Evolutionary conservation across 2,888 invertebrate species (phyloP), one percentile per base, ranked within the genome.

Genomic region (Trichopoda pennipes): DNA sequence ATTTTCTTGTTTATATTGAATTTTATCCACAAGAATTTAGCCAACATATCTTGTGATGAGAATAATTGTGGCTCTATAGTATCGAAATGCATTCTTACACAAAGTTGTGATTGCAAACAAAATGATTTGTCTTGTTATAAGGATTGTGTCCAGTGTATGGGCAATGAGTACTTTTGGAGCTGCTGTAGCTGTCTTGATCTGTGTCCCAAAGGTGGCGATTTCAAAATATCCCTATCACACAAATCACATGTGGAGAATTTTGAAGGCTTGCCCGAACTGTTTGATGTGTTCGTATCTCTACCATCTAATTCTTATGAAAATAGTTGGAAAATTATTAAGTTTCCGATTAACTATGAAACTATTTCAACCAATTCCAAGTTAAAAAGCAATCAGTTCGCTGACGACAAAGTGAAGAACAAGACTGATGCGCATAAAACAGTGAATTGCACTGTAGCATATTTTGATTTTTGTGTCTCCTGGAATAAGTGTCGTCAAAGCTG

Each of bases 171-270:
- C 63, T 98, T 97, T 91, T 95, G 94, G 84, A 98, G 98, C 91
- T 99, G 99, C 92, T 99, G 99, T 90, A 97, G 97, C 70, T 99
- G 98, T 92, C 97, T 99, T 86, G 98, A 97, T 88, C 94, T 98
- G 92, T 98, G 98, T 89, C 97, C 97, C 0, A 95, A 96, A 17
- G 95, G 95, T 3, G 96, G 94, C 86, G 95, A 96, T 1, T 93
- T 94, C 81, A 95, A 94, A 73, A 95, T 94, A 68, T 94, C 94
- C n/a, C 90, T 96, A 80, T 95, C 94, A 55, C 93, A 93, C 86
- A 95, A 96, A 88, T 97, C 97, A 17, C 95, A 97, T 86, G 96
- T 98, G 1, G 97, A 97, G 89, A 96, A 96, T 84, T 93, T 93
- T 16, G 96, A 96, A 84, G 95, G 96, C 21, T 94, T 97, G 47